Conservation (phyloP, 2,113 vertebrate genomes). For the Oenanthe oenanthe region DNA sequence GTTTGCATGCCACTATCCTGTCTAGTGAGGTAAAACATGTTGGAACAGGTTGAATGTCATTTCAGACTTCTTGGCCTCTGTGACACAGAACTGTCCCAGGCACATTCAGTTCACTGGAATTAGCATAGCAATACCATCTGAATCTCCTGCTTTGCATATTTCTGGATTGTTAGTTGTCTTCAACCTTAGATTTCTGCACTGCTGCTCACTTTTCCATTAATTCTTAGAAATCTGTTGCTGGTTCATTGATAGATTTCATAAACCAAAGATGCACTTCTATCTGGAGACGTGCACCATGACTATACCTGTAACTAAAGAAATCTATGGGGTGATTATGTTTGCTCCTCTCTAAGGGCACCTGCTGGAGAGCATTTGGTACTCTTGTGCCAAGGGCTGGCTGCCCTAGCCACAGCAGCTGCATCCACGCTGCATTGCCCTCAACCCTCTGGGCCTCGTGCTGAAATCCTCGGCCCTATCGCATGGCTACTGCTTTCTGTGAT, state of each 20-base stretch:
- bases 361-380: not conserved
- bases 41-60: not conserved
- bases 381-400: not conserved
- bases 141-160: not conserved
- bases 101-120: not conserved
- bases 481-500: not conserved
- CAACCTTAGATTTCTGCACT: not conserved
- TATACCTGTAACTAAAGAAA: not conserved
- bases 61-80: not conserved
- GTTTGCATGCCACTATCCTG: not conserved
- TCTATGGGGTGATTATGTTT: not conserved
- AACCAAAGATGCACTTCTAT: not conserved
- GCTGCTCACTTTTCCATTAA: not conserved
- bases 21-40: not conserved
- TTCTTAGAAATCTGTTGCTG: not conserved
- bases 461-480: not conserved
- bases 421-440: fast-evolving
- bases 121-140: not conserved
- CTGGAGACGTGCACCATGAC: not conserved
- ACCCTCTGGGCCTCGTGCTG: not conserved
- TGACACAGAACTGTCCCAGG: not conserved
- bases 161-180: not conserved
- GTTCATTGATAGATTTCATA: not conserved
- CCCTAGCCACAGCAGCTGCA: not conserved
- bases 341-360: not conserved